phyloP scores from a whole-genome alignment of 2,113 vertebrate genomes.

The Gymnorhina tibicen region DNA sequence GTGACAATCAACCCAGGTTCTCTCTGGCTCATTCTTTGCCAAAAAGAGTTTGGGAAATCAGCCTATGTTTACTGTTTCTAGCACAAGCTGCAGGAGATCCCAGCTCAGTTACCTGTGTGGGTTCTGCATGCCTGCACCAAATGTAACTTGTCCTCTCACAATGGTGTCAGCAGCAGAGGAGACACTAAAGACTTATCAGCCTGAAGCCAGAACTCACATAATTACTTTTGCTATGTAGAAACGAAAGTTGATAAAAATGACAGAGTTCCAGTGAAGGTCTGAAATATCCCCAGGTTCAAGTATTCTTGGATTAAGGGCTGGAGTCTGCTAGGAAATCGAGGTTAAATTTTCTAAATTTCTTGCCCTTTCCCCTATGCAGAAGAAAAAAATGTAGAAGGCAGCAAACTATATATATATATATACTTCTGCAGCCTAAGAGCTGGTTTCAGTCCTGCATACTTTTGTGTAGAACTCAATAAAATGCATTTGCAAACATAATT shows the following conservation, averaged over 20 bases:
- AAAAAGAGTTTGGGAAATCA: not conserved
- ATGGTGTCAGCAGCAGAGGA: not conserved
- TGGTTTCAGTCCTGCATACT: not conserved
- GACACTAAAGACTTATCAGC: not conserved
- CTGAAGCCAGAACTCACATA: not conserved
- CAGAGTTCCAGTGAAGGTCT: not conserved
- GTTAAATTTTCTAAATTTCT: not conserved
- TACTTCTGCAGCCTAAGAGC: not conserved
- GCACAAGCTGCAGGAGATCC: not conserved
- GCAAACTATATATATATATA: not conserved
- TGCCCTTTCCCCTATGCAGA: not conserved
- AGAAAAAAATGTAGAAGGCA: not conserved
- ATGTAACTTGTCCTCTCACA: not conserved
- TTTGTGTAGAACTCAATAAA: conserved; percentile 56
- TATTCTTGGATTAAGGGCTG: not conserved
- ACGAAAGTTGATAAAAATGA: not conserved
- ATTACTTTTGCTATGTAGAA: not conserved
- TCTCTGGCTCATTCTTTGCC: not conserved
- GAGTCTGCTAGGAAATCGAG: not conserved
- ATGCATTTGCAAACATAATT: conserved; percentile 62
- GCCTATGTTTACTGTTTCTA: not conserved
- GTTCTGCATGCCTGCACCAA: not conserved
- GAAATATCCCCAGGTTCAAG: not conserved
- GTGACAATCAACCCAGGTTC: not conserved
- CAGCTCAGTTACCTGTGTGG: not conserved